These are phyloP conservation scores for Rhagium mordax DNA, from an alignment of 2,888 invertebrate genomes.

Conservation along the genomic window DNA sequence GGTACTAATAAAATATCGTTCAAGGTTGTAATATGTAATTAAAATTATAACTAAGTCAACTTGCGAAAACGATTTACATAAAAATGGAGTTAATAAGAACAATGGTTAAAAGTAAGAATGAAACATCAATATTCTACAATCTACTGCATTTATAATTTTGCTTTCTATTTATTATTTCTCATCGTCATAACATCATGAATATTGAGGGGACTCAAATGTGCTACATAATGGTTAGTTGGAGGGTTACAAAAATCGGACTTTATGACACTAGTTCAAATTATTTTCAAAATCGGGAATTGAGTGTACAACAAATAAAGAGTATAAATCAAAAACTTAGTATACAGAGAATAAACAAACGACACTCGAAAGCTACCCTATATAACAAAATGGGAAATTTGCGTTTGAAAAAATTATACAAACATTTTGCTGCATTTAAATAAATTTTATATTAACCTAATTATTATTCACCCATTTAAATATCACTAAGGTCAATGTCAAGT, in stretches of 20 bases:
- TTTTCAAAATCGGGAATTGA: too few relatives aligned
- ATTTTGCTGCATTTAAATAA: too few relatives aligned
- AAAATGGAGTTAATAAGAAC: background rate
- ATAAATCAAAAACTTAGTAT: too few relatives aligned
- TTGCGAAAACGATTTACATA: background rate
- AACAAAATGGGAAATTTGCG: too few relatives aligned
- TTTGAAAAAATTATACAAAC: too few relatives aligned
- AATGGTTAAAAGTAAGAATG: background rate
- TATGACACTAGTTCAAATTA: background rate
- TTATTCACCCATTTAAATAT: too few relatives aligned
- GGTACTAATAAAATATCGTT: background rate
- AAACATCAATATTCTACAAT: background rate
- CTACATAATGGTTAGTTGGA: background rate
- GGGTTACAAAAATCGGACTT: background rate
- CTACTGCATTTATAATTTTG: background rate
- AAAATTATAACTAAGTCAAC: background rate
- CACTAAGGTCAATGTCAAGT: too few relatives aligned
- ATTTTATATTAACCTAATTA: too few relatives aligned
- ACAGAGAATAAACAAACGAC: too few relatives aligned
- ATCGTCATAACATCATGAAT: background rate
- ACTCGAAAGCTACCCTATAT: too few relatives aligned
- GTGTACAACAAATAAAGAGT: too few relatives aligned
- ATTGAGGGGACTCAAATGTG: background rate
- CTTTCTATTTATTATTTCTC: background rate
- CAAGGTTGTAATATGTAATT: background rate